Evolutionary conservation across 2,797 vertebrate genomes (phyloP).

Genomic region (Anas flavirostris): DNA sequence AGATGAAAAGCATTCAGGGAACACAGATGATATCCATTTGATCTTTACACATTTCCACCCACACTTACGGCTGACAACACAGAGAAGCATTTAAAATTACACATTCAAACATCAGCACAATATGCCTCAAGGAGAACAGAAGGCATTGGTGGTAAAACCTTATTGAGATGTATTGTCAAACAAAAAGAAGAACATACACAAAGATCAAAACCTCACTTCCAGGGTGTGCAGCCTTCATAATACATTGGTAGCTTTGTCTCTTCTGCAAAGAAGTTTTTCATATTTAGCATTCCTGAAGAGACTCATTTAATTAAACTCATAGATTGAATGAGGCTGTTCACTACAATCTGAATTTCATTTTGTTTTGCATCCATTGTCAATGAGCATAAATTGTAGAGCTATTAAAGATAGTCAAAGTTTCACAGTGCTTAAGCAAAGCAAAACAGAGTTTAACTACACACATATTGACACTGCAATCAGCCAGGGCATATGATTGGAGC

Average conservation of each 20-base stretch:
- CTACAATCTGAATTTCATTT: constrained; percentile 36
- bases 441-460: constrained; percentile 39
- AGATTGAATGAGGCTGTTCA: constrained; percentile 14
- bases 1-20: background rate
- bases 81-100: background rate
- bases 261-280: constrained; percentile 13
- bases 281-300: constrained; percentile 24
- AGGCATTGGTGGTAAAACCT: background rate
- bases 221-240: background rate
- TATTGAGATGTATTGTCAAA: constrained; percentile 5
- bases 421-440: constrained; percentile 30
- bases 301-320: constrained; percentile 39
- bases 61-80: background rate
- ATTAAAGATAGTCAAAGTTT: constrained; percentile 51
- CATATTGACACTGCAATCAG: constrained; percentile 44
- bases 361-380: constrained; percentile 21
- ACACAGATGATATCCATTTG: background rate
- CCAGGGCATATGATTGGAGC: constrained; percentile 16
- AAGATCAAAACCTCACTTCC: background rate
- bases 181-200: background rate
- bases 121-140: constrained; percentile 19
- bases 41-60: constrained; percentile 1
- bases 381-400: constrained; percentile 42
- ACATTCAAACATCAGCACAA: constrained; percentile 1
- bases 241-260: background rate